phyloP scores from a whole-genome alignment of 2,888 invertebrate genomes.

The Lysandra coridon region DNA sequence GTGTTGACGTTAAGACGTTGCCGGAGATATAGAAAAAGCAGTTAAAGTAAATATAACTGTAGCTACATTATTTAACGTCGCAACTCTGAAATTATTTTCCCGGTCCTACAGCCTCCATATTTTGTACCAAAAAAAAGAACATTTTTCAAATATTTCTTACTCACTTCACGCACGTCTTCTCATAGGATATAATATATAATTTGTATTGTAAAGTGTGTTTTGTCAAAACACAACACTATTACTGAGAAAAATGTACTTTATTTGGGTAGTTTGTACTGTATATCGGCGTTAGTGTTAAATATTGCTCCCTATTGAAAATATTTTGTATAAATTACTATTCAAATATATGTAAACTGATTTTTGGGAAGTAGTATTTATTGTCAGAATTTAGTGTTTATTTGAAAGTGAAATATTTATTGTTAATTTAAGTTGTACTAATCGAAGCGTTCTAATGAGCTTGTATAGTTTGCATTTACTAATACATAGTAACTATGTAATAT shows the following conservation, averaged over 20 bases:
- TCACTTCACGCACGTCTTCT: too few species aligned
- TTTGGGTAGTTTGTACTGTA: neutral
- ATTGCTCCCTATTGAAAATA: neutral
- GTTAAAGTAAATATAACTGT: too few species aligned
- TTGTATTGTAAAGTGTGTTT: neutral
- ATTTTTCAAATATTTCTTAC: too few species aligned
- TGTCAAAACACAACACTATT: neutral
- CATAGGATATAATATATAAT: neutral
- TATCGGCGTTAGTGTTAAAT: neutral
- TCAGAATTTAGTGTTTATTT: slow-evolving; percentile 49
- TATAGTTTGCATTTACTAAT: slow-evolving; percentile 12
- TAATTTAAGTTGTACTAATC: slow-evolving; percentile 51
- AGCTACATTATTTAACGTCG: too few species aligned
- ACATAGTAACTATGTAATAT: neutral
- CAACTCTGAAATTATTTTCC: too few species aligned
- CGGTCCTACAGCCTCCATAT: too few species aligned
- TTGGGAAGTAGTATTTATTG: slow-evolving; percentile 30
- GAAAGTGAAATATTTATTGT: slow-evolving; percentile 75
- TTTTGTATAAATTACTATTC: slow-evolving; percentile 4
- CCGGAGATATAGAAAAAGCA: too few species aligned
- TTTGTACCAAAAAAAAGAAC: too few species aligned
- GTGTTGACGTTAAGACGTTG: too few species aligned
- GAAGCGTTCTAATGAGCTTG: neutral
- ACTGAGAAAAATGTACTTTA: neutral
- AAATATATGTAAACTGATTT: neutral